Base-by-base conservation (phyloP, 2,113 vertebrate species). In the Callocephalon fimbriatum region DNA sequence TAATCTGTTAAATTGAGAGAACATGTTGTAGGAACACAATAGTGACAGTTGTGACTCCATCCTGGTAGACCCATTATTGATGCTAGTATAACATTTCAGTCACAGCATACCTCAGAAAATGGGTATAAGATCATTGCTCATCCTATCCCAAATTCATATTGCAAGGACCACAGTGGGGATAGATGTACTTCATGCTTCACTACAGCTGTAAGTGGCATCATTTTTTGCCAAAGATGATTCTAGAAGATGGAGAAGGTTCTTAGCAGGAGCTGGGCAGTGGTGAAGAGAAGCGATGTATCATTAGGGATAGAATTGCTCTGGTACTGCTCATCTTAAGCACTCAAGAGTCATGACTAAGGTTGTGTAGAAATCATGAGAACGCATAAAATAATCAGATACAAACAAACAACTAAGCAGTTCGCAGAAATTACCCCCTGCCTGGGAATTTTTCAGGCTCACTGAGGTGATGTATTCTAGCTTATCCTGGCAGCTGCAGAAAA, bases 311-410 rank as follows among this genome's bases (percentile, higher is more conserved):
- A 86, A 58, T 5, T 66, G 45, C 21, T 95, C n/a, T 68, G n/a
- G 13, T 80, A 53, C 15, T 37, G 15, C 48, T 95, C 29, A 58
- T 77, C 72, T 88, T 25, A 20, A 40, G 15, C 20, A 74, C 59
- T 77, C 25, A 80, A 76, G 32, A 83, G 10, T 78, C 62, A 73
- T 76, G 54, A 80, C 58, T 62, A 65, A 89, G 73, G 23, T 66
- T 58, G 56, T 5, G 1, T 4, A 67, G 38, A 89, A 90, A 76
- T 76, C 53, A 73, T 77, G 53, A 81, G 45, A 74, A 70, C 8
- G 31, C 38, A 67, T 71, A 84, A 93, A 94, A 78, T 74, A 77
- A 74, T 91, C n/a, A 86, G 32, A 63, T 63, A 45, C 35, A 76
- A 86, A 82, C 70, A 95, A 96, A 65, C 20, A 88, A 82, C 32